Evolutionary conservation across 2,888 invertebrate genomes (phyloP), one percentile per base, ranked within the genome.

Genomic region (Spodoptera picta): DNA sequence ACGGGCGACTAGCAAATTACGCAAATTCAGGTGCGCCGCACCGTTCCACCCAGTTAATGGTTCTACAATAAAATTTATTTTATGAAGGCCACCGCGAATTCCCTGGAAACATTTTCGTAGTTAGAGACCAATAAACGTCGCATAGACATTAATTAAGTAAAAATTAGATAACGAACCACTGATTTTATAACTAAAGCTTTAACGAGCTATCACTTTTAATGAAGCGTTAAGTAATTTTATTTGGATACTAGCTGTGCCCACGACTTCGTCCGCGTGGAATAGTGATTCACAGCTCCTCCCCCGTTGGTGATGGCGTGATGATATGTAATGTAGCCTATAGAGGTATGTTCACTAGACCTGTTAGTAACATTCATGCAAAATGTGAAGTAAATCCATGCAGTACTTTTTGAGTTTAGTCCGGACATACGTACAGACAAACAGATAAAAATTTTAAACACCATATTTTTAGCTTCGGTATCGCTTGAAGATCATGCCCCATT

Each of bases 11-110:
- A 68, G 42, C 55, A 65, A 73, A 69, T 65, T 41, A 63, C 43
- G 49, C 19, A 59, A 65, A 63, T 65, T 54, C 58, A 69, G 65
- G 54, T 73, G 62, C 47, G 63, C 24, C 59, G 44, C 44, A 52
- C 48, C 36, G 65, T 42, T 27, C 47, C 46, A 67, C 69, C 61
- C 55, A 65, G 46, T 78, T 72, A 70, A 78, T 71, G 45, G 61
- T 47, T 47, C 42, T 3, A 53, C 64, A 63, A 53, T 78, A 68
- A 77, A 72, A 64, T 65, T 61, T 56, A 72, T 68, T 77, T 78
- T 75, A 75, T 69, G 69, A 65, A 46, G 46, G 60, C 60, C 54
- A 31, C 60, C 51, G 49, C 46, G 54, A 69, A 61, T 72, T 67
- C 46, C 49, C 36, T 61, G 52, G 24, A 44, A 42, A 60, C 66